phyloP scores from a whole-genome alignment of 2,888 invertebrate genomes.

The Eristalis intricaria region DNA sequence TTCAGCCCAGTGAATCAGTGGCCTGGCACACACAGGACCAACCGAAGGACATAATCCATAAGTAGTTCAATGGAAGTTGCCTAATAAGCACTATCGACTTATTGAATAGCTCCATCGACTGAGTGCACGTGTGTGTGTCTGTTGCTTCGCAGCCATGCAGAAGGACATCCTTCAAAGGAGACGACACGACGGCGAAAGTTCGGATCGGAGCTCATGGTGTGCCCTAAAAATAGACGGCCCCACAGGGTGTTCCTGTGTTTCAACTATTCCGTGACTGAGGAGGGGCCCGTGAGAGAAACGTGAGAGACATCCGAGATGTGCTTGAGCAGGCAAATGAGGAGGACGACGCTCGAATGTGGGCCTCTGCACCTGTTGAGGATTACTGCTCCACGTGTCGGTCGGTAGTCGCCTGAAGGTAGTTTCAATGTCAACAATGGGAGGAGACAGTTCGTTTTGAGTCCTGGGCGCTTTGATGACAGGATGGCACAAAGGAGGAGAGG shows the following conservation, averaged over 20 bases:
- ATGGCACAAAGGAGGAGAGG: too few relatives aligned
- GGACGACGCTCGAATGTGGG: background rate
- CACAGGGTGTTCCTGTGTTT: background rate
- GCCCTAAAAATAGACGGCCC: conserved; percentile 23
- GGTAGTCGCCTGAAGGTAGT: background rate
- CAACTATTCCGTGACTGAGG: conserved; percentile 2
- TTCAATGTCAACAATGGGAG: background rate
- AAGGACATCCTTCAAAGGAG: conserved; percentile 39
- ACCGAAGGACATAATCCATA: conserved; percentile 31
- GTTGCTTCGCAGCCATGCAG: conserved; percentile 18
- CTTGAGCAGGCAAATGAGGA: background rate
- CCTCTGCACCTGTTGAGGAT: conserved; percentile 1
- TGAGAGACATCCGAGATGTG: background rate
- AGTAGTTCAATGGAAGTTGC: conserved; percentile 47
- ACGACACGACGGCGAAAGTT: conserved; percentile 7
- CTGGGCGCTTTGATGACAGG: too few relatives aligned
- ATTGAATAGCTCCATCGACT: conserved; percentile 20
- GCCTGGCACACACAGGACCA: background rate
- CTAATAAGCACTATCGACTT: conserved; percentile 54
- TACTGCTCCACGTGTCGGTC: background rate
- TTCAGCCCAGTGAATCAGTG: conserved; percentile 35
- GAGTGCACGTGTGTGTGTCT: background rate
- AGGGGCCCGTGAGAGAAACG: background rate
- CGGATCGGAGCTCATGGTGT: background rate
- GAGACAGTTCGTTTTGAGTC: too few relatives aligned